phyloP scores from a whole-genome alignment of 2,797 vertebrate species.

The Clamator glandarius region DNA sequence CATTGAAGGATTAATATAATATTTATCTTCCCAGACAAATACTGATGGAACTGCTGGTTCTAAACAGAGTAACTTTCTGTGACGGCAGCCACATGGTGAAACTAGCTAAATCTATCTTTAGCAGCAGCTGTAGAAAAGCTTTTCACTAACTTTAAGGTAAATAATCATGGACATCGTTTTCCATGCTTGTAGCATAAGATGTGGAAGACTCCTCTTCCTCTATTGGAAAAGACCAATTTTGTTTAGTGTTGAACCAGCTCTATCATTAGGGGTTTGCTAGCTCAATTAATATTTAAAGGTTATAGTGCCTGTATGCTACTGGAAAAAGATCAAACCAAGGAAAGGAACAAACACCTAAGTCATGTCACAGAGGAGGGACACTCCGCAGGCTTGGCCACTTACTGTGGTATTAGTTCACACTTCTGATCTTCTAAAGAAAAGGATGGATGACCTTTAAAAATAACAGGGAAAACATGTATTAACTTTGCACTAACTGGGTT shows the following conservation, averaged over 20 bases:
- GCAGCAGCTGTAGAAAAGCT: neutral
- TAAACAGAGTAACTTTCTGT: neutral
- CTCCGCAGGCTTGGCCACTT: neutral
- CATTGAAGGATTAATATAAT: neutral
- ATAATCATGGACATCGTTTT: neutral
- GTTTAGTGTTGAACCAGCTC: neutral
- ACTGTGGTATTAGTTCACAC: neutral
- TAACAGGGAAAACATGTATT: slow-evolving; percentile 19
- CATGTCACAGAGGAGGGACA: neutral
- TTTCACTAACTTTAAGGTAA: neutral
- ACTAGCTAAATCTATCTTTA: neutral
- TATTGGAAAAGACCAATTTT: neutral
- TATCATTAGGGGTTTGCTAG: neutral
- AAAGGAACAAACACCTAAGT: neutral
- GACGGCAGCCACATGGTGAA: neutral
- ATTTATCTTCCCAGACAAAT: neutral
- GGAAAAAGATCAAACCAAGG: slow-evolving; percentile 8
- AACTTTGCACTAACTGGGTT: slow-evolving; percentile 51
- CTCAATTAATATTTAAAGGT: neutral
- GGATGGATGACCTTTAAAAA: slow-evolving; percentile 55
- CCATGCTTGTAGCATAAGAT: neutral
- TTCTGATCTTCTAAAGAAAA: slow-evolving; percentile 20
- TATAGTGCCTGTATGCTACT: neutral
- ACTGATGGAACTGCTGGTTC: neutral
- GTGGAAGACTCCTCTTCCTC: neutral